Evolutionary conservation across 2,888 invertebrate genomes (phyloP).

Genomic region (Andrena bicolor): DNA sequence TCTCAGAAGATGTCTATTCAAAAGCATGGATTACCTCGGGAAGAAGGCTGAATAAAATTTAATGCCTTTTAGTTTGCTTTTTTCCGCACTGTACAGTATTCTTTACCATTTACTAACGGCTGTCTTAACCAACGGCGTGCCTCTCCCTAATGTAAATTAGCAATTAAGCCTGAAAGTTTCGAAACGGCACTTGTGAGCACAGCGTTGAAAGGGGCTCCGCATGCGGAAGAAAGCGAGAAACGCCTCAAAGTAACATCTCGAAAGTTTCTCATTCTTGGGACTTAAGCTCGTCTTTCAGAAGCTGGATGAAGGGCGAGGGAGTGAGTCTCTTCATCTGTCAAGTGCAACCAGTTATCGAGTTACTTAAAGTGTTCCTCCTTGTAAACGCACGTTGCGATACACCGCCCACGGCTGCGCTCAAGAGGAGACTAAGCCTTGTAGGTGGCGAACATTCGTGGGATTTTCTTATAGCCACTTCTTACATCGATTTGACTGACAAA

Average conservation of each 20-base stretch:
- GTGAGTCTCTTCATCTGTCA: conserved; percentile 71
- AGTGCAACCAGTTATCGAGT: conserved; percentile 75
- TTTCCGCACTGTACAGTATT: background rate
- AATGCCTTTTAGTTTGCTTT: background rate
- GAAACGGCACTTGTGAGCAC: conserved; percentile 34
- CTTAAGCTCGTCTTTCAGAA: conserved; percentile 61
- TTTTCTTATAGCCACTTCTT: conserved; percentile 27
- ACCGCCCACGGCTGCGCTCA: conserved; percentile 54
- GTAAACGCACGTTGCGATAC: conserved; percentile 67
- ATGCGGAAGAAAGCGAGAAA: conserved; percentile 54
- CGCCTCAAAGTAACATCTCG: conserved; percentile 62
- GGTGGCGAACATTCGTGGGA: conserved; percentile 47
- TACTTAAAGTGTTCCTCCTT: conserved; percentile 68
- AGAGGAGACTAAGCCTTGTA: conserved; percentile 44
- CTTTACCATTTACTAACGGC: conserved; percentile 29
- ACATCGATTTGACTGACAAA: conserved; percentile 12
- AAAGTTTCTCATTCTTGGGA: conserved; percentile 70
- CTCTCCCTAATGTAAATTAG: conserved; percentile 45
- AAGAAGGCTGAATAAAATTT: background rate
- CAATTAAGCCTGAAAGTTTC: conserved; percentile 56
- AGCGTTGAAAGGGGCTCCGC: conserved; percentile 24
- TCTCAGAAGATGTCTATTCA: too few relatives aligned
- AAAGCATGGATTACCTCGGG: too few relatives aligned
- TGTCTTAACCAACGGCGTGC: conserved; percentile 10
- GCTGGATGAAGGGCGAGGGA: conserved; percentile 24